phyloP scores from a whole-genome alignment of 2,888 invertebrate genomes.

The Oligia fasciuncula region DNA sequence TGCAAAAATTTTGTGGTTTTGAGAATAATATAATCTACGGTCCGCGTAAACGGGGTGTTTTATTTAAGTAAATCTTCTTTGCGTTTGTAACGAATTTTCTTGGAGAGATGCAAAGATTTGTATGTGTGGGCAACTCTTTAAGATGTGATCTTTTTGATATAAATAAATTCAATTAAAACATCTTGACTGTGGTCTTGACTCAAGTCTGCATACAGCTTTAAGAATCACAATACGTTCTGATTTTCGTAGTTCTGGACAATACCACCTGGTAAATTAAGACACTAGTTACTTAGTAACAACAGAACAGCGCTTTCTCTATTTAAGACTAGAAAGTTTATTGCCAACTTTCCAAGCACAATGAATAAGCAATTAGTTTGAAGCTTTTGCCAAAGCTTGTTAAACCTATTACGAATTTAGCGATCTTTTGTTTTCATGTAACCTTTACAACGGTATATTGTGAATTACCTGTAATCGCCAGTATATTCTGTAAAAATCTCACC shows the following conservation, averaged over 20 bases:
- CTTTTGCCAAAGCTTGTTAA: constrained; percentile 36
- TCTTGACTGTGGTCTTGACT: not conserved
- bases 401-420: constrained; percentile 21
- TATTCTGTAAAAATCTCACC: not conserved
- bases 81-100: constrained; percentile 2
- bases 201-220: not conserved
- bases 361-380: constrained; percentile 45
- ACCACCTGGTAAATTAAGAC: constrained; percentile 13
- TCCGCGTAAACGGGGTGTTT: not conserved
- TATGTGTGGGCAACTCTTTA: not conserved
- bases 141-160: not conserved
- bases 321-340: constrained; percentile 49
- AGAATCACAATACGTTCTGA: too few relatives aligned
- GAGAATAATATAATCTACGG: not conserved
- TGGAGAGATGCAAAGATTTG: not conserved
- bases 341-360: constrained; percentile 53
- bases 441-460: constrained; percentile 2
- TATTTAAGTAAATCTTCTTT: not conserved
- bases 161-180: not conserved
- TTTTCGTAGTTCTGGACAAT: not conserved
- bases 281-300: constrained; percentile 17
- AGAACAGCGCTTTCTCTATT: constrained; percentile 38
- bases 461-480: not conserved
- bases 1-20: not conserved
- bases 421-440: constrained; percentile 19